Base-by-base conservation (phyloP, 2,113 vertebrate species). In the Oryzias woworae region DNA sequence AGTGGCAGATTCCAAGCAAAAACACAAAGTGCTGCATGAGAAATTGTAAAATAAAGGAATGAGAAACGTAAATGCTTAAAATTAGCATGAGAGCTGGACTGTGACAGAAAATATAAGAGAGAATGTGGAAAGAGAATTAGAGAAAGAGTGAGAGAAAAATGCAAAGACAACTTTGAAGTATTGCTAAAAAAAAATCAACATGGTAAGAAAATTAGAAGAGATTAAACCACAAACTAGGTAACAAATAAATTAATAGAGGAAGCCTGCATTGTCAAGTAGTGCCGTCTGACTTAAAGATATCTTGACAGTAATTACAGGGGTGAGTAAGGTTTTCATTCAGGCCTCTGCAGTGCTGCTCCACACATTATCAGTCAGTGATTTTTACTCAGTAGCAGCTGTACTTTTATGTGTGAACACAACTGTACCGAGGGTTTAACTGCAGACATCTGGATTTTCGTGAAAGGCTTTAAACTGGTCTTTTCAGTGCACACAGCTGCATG, bases 311-410 rank as follows among this genome's bases (percentile, higher is more conserved):
- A 85, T 88, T 88, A 85, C 56, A 75, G 71, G 59, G 74, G 58
- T 84, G 79, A 69, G 69, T 59, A 61, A 53, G 53, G 59, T 71
- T 82, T 63, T 82, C 70, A 77, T 86, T 73, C 28, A 73, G 71
- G 69, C 78, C 77, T 73, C 79, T 83, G 59, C 62, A 62, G 57
- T 79, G 64, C 52, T 46, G 63, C 76, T 52, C 63, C 52, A 50
- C 51, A 22, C 46, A 68, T 58, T 85, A 86, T 83, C 85, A 85
- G 88, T 56, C 80, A 69, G 67, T 77, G 71, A 81, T 88, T 88
- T 84, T 36, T 54, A 50, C 66, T 58, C 41, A 76, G 69, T 78
- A 80, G 81, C 82, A 85, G 70, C 74, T 83, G 86, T 83, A 85
- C 59, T 72, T 80, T 75, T 76, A 73, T 58, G 55, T 43, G 47